A percentile compares a stretch with the other conserved stretches of the same genome.
Evolutionary conservation across 1,140 invertebrate genomes (phyloP).

Genomic region (Leptopilina clavipes): DNA sequence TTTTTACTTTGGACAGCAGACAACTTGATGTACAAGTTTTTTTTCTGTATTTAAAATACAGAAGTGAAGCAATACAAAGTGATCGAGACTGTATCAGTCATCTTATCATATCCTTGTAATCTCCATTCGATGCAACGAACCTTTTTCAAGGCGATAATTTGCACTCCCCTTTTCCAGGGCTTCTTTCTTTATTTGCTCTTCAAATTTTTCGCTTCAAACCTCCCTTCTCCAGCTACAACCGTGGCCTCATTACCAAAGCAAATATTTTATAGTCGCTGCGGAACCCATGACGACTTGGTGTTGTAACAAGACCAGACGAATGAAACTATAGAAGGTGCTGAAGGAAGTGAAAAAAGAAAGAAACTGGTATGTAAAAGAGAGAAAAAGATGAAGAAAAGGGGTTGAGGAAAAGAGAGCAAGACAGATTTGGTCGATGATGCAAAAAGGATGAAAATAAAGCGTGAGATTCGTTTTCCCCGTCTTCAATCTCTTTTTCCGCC

Average conservation of each 20-base stretch:
- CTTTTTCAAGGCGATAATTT: constrained; percentile 66
- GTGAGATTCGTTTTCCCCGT: constrained; percentile 39
- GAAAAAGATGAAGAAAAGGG: constrained; percentile 48
- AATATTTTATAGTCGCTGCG: constrained; percentile 74
- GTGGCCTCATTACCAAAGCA: constrained; percentile 75
- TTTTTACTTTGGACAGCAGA: too few relatives aligned
- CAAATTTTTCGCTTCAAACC: constrained; percentile 63
- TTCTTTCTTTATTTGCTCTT: constrained; percentile 70
- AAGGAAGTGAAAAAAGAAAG: constrained; percentile 45
- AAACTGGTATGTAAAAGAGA: constrained; percentile 52
- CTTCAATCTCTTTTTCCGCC: constrained; percentile 34
- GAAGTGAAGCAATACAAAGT: background rate
- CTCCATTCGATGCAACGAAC: constrained; percentile 53
- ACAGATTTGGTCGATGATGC: constrained; percentile 43
- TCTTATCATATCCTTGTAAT: constrained; percentile 48
- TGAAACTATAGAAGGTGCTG: constrained; percentile 52
- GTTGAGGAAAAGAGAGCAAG: constrained; percentile 47
- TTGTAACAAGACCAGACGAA: constrained; percentile 55
- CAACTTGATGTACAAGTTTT: too few relatives aligned
- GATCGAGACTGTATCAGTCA: constrained; percentile 38
- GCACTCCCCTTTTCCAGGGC: constrained; percentile 56
- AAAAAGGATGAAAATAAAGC: constrained; percentile 53
- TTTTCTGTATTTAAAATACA: background rate
- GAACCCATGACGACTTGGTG: constrained; percentile 60
- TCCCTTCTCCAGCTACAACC: constrained; percentile 61